Evolutionary conservation across 2,113 vertebrate species (phyloP).

Genomic region (Chloropsis cyanopogon): DNA sequence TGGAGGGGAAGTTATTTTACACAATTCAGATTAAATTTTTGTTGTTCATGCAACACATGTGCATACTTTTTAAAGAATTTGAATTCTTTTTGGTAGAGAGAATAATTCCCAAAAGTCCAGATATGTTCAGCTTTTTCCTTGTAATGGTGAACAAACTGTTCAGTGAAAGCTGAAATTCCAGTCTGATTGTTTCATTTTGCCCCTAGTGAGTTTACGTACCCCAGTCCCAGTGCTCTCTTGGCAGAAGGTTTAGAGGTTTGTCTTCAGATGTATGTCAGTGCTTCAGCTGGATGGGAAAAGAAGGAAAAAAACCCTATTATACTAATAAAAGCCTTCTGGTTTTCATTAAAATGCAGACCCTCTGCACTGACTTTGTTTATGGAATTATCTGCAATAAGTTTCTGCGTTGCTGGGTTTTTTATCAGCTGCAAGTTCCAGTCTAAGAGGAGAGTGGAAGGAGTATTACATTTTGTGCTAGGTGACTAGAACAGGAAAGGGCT

Average conservation of each 20-base stretch:
- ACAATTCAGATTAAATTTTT: neutral
- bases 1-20: neutral
- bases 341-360: conserved; percentile 42
- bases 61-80: neutral
- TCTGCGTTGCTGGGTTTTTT: neutral
- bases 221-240: conserved; percentile 14
- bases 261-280: conserved; percentile 28
- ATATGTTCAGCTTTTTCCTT: conserved; percentile 31
- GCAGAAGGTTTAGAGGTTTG: conserved; percentile 9
- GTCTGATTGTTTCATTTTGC: conserved; percentile 45
- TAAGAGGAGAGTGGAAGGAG: neutral
- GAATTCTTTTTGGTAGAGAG: conserved; percentile 3
- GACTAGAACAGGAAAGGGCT: neutral
- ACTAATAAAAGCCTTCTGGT: conserved; percentile 24
- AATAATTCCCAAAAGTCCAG: conserved; percentile 7
- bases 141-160: conserved; percentile 39
- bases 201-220: conserved; percentile 33
- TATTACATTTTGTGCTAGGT: neutral
- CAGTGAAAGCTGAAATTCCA: conserved; percentile 38
- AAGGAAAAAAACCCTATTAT: neutral
- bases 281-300: conserved; percentile 32
- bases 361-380: conserved; percentile 27
- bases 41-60: neutral
- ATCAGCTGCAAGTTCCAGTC: neutral
- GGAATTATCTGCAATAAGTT: conserved; percentile 18